A percentile compares a stretch with the other conserved stretches of the same genome.
These are phyloP conservation scores for Dendrocincla fuliginosa DNA, from an alignment of 2,797 vertebrate species.

Conservation along the genomic window DNA sequence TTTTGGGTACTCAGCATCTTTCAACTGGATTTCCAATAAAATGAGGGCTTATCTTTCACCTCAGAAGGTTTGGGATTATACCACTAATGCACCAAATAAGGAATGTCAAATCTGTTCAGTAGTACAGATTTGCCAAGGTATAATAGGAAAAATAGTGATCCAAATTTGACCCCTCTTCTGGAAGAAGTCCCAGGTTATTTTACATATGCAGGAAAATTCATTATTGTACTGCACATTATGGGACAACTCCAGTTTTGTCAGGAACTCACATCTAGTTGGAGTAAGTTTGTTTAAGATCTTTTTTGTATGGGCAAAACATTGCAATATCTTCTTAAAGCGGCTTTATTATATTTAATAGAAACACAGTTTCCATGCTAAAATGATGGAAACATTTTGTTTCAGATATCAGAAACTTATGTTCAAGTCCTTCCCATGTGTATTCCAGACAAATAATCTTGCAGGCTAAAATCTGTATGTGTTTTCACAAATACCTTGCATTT, in stretches of 20 bases:
- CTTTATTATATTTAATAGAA: neutral
- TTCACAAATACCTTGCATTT: neutral
- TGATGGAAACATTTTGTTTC: neutral
- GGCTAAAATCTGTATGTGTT: neutral
- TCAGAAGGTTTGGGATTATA: conserved; percentile 34
- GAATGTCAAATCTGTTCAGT: neutral
- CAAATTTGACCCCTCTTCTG: neutral
- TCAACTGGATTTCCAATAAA: conserved; percentile 4
- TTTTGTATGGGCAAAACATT: neutral
- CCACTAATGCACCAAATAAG: conserved; percentile 33
- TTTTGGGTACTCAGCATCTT: conserved; percentile 26
- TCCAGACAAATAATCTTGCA: neutral
- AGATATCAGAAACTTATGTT: neutral
- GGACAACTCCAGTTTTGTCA: neutral
- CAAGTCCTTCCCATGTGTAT: neutral
- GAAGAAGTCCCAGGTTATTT: neutral
- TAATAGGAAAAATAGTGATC: neutral
- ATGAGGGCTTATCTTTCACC: conserved; percentile 27
- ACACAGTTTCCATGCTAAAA: neutral
- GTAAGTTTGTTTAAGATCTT: neutral
- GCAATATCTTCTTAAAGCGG: neutral
- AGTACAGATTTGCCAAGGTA: neutral
- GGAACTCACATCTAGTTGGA: neutral
- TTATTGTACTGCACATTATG: neutral
- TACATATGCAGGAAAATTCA: neutral